Percentiles rank a stretch among this genome's conserved stretches.
These are phyloP conservation scores for Orycteropus afer DNA, from an alignment of 2,113 vertebrate genomes.

Conservation along the genomic window DNA sequence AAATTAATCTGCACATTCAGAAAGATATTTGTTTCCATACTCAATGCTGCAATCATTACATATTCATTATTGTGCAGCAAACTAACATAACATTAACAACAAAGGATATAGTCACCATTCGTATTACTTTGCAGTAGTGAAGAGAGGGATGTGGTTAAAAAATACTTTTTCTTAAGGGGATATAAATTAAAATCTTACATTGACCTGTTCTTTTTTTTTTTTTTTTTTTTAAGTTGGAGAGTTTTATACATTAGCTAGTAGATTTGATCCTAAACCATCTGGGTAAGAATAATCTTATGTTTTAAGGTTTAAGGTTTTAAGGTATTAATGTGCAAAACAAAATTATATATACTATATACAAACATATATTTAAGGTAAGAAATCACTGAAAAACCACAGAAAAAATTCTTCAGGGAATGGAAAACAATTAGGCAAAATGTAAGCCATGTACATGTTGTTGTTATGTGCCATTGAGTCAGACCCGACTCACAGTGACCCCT, in stretches of 20 bases:
- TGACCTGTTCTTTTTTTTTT: too few relatives aligned
- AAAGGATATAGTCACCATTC: neutral
- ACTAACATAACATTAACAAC: neutral
- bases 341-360: neutral
- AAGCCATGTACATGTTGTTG: too few relatives aligned
- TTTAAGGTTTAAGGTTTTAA: slow-evolving; percentile 57
- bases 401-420: neutral
- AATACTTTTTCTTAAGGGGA: neutral
- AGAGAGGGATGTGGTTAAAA: slow-evolving; percentile 12
- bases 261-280: neutral
- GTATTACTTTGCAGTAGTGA: neutral
- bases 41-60: neutral
- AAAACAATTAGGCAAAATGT: neutral
- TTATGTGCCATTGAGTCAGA: too few relatives aligned
- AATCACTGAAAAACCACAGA: neutral
- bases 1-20: slow-evolving; percentile 39
- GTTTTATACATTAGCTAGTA: neutral
- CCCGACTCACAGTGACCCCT: too few relatives aligned
- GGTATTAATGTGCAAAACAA: slow-evolving; percentile 12
- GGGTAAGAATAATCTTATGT: neutral
- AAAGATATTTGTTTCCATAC: slow-evolving; percentile 2
- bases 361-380: neutral
- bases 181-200: slow-evolving; percentile 20
- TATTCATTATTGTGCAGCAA: neutral
- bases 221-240: slow-evolving; percentile 28